Conservation (phyloP, 2,113 vertebrate species). For the Heterotis niloticus region DNA sequence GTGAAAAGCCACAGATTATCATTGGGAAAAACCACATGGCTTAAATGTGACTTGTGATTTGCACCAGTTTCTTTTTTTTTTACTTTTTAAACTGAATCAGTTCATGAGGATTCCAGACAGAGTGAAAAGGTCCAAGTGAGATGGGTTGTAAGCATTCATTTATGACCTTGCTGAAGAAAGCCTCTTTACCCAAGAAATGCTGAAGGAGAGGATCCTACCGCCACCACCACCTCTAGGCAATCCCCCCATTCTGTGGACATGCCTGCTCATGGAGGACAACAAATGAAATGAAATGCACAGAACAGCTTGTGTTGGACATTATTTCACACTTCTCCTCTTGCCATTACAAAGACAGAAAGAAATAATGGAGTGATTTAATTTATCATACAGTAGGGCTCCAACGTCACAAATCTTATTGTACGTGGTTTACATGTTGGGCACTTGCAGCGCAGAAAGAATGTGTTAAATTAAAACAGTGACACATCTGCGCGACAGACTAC, state of each 20-base stretch:
- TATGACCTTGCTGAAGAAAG: too few relatives aligned
- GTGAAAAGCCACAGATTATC: neutral
- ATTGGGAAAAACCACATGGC: neutral
- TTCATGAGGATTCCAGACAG: conserved; percentile 29
- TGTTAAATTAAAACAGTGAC: neutral
- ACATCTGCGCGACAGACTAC: neutral
- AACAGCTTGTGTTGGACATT: conserved; percentile 5
- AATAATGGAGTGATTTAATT: conserved; percentile 58
- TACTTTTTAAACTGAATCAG: conserved; percentile 30
- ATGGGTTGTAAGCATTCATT: neutral
- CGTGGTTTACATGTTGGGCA: too few relatives aligned
- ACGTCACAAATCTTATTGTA: too few relatives aligned
- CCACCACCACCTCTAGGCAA: too few relatives aligned
- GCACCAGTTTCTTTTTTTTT: too few relatives aligned
- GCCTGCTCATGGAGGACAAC: too few relatives aligned
- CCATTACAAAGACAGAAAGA: conserved; percentile 53
- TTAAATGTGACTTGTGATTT: neutral
- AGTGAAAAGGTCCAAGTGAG: neutral
- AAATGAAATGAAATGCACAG: too few relatives aligned
- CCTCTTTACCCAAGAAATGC: too few relatives aligned
- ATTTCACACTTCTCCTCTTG: conserved; percentile 39
- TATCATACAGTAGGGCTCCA: conserved; percentile 21
- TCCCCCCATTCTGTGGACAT: too few relatives aligned
- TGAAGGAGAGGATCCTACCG: too few relatives aligned
- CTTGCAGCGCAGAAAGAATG: neutral